These are phyloP conservation scores for Aplysia californica DNA, from an alignment of 1,140 invertebrate genomes.

Conservation along the genomic window DNA sequence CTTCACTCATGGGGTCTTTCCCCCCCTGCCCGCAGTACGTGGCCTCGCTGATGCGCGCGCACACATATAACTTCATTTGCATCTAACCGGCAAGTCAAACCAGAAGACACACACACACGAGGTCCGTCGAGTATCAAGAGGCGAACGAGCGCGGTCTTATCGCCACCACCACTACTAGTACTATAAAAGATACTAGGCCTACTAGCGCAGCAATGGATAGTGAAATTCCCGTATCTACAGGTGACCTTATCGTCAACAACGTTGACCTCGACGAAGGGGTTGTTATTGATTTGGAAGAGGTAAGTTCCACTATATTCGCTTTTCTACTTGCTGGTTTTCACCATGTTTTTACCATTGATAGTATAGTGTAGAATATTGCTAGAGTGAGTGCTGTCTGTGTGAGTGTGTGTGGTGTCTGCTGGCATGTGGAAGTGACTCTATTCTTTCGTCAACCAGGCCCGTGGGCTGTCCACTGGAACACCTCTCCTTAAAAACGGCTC, in stretches of 20 bases:
- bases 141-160: background rate
- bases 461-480: constrained; percentile 12
- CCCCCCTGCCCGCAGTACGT: too few relatives aligned
- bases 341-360: background rate
- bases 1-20: too few relatives aligned
- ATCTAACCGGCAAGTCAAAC: background rate
- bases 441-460: constrained; percentile 25
- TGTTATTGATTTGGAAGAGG: background rate
- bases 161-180: background rate
- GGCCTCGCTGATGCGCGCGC: background rate
- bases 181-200: background rate
- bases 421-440: constrained; percentile 21
- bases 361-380: too few relatives aligned
- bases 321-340: background rate
- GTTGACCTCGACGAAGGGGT: background rate
- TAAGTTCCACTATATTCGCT: background rate
- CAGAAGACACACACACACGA: background rate
- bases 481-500: constrained; percentile 1
- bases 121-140: background rate
- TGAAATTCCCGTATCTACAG: too few relatives aligned
- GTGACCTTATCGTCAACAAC: background rate
- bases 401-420: background rate
- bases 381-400: background rate
- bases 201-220: background rate
- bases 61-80: background rate